Conservation (phyloP, 2,888 invertebrate species). For the Lamproptera curius region DNA sequence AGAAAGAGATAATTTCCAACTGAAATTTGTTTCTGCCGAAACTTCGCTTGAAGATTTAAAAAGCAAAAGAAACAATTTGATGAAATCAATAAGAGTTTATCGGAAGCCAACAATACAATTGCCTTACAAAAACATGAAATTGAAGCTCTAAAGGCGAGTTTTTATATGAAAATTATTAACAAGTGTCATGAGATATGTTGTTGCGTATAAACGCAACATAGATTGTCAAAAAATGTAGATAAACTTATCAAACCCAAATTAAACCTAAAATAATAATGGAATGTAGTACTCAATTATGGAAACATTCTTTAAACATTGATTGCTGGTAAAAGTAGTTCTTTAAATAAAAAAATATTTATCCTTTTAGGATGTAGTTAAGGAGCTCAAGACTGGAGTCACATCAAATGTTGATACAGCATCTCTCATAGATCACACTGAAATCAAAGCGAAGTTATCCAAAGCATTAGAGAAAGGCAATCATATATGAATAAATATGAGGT, state of each 20-base stretch:
- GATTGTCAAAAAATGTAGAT: too few relatives aligned
- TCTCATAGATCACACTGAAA: slow-evolving; percentile 64
- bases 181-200: too few relatives aligned
- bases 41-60: slow-evolving; percentile 74
- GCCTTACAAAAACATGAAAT: slow-evolving; percentile 67
- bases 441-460: slow-evolving; percentile 66
- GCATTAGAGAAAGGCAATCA: slow-evolving; percentile 54
- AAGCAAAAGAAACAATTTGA: slow-evolving; percentile 76
- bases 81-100: slow-evolving; percentile 64
- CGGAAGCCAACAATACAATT: slow-evolving; percentile 60
- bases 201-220: too few relatives aligned
- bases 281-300: too few relatives aligned
- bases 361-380: slow-evolving; percentile 63
- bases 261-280: too few relatives aligned
- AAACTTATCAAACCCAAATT: too few relatives aligned
- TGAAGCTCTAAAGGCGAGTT: slow-evolving; percentile 55
- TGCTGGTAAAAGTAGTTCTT: too few relatives aligned
- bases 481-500: slow-evolving; percentile 65
- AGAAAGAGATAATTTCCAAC: slow-evolving; percentile 65
- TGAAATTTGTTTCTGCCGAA: slow-evolving; percentile 70
- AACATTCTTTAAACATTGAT: too few relatives aligned
- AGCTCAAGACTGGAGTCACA: slow-evolving; percentile 50
- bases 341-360: too few relatives aligned
- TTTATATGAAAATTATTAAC: too few relatives aligned
- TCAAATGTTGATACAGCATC: slow-evolving; percentile 53